Conservation (phyloP, 2,888 invertebrate species). For the Spisula solida region DNA sequence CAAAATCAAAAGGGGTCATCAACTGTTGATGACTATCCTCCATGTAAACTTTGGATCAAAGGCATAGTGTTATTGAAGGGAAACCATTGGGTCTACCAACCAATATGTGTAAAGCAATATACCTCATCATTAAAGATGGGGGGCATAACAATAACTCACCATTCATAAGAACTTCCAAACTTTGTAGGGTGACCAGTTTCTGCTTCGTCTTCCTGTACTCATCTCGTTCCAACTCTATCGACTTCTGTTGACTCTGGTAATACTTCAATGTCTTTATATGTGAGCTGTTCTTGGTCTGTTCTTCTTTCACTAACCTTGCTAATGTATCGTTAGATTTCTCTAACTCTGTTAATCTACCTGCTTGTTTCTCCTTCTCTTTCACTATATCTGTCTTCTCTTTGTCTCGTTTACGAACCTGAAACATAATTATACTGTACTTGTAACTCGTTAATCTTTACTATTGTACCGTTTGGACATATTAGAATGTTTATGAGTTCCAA, state of each 20-base stretch:
- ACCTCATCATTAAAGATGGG: neutral
- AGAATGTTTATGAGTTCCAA: too few species aligned
- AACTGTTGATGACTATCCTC: too few species aligned
- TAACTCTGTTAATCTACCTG: conserved; percentile 63
- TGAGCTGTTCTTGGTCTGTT: conserved; percentile 71
- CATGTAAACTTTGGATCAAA: too few species aligned
- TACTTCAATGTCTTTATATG: conserved; percentile 76
- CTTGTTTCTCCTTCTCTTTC: conserved; percentile 62
- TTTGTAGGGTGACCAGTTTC: conserved; percentile 78
- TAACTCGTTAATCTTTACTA: too few species aligned
- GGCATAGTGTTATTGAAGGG: too few species aligned
- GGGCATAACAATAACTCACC: conserved; percentile 65
- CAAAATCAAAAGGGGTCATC: too few species aligned
- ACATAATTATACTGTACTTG: neutral
- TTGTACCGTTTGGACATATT: too few species aligned
- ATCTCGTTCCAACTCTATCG: conserved; percentile 73
- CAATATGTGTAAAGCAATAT: too few species aligned
- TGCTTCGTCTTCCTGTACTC: conserved; percentile 77
- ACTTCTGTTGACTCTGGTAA: conserved; percentile 77
- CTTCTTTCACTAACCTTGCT: conserved; percentile 68
- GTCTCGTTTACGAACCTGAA: conserved; percentile 69
- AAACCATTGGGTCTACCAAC: too few species aligned
- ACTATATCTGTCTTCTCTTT: conserved; percentile 66
- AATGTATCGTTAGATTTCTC: conserved; percentile 59
- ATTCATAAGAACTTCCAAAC: conserved; percentile 79